Evolutionary conservation across 2,888 invertebrate genomes (phyloP), one percentile per base, ranked within the genome.

Genomic region (Brachycybe producta): DNA sequence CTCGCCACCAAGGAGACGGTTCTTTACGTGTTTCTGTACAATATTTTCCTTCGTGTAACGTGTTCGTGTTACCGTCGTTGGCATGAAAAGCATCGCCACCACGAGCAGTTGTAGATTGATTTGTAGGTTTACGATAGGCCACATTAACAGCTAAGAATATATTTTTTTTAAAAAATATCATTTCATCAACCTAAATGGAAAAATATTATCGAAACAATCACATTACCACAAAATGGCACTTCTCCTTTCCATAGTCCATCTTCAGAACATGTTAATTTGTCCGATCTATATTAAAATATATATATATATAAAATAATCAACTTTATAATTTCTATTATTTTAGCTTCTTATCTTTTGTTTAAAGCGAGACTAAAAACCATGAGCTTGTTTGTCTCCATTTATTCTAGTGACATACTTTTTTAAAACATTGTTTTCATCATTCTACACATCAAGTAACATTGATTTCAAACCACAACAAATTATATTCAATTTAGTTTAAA

Each of bases 1-100:
- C 88, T 60, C 82, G 80, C 90, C 90, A 91, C 87, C 88, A 91
- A 0, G 90, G 90, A 21, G 87, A 87, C 0, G 83, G 81, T 62
- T 91, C 90, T 53, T 82, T 78, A 64, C 84, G 82, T 0, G 90
- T 91, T 70, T 90, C 88, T 0, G 87, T 84, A 66, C 91, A 91
- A 55, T 84, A 73, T 63, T 83, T 81, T 13, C 84, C 86, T 60
- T 90, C 88, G 62, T 88, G 87, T 53, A 86, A 83, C 32, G 84
- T 79, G 54, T 80, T 79, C 57, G 75, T 73, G 64, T 87, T 84
- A 2, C 90, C 91, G 62, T 90, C 90, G 62, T 90, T 90, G 13
- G 86, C 90, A 64, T 84, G 86, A 47, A 76, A 73, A 0, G 87
- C 82, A 4, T 77, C 77, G 1, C 88, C 88, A 1, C 85, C 85